Percentiles rank a stretch among this genome's conserved stretches.
These are phyloP conservation scores for Aurelia coerulea DNA, from an alignment of 30 jellyfish, hydroid and myxozoan genomes.

Conservation along the genomic window DNA sequence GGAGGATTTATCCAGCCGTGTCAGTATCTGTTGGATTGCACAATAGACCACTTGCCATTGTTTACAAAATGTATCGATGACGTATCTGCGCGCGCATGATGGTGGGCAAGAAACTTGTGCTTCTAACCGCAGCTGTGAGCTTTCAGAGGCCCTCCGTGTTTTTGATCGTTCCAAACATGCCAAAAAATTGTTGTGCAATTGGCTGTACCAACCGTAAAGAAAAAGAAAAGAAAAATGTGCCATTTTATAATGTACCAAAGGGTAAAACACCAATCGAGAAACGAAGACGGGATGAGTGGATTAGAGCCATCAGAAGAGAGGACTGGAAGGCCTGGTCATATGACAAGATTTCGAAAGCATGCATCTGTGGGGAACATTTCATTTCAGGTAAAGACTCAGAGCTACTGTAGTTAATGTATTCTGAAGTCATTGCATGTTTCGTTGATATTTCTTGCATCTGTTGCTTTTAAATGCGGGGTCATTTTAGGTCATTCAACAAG, in stretches of 20 bases:
- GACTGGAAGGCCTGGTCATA: constrained; percentile 48
- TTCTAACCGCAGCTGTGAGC: not conserved
- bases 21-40: too few relatives aligned
- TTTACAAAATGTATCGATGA: constrained; percentile 1
- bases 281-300: constrained; percentile 48
- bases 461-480: not conserved
- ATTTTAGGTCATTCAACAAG: not conserved
- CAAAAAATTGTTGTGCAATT: constrained; percentile 57
- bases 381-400: constrained; percentile 29
- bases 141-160: not conserved
- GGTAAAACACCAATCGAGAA: constrained; percentile 52
- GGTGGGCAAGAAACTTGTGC: constrained; percentile 4
- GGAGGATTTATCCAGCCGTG: too few relatives aligned
- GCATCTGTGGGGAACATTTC: constrained; percentile 46
- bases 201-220: constrained; percentile 32
- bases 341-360: constrained; percentile 39
- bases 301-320: constrained; percentile 38
- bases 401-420: not conserved
- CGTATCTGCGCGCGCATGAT: constrained; percentile 39
- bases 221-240: constrained; percentile 6
- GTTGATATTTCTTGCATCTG: not conserved
- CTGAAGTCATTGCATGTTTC: not conserved
- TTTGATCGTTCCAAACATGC: constrained; percentile 12
- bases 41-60: constrained; percentile 17
- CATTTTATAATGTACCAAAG: constrained; percentile 38